Conservation (phyloP, 2,797 vertebrate genomes). For the Dromococcyx pavoninus region DNA sequence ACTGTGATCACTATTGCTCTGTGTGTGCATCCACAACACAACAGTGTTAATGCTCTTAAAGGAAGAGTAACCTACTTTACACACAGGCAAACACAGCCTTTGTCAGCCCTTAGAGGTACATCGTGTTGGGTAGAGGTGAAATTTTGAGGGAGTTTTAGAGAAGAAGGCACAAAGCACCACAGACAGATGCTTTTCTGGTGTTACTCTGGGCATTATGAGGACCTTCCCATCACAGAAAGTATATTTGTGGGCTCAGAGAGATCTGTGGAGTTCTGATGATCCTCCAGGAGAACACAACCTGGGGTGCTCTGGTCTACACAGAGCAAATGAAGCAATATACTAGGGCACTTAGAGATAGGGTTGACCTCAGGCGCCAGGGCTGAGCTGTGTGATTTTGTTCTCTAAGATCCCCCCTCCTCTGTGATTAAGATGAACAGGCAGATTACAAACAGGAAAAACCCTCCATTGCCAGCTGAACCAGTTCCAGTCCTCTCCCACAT, state of each 20-base stretch:
- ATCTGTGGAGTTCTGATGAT: background rate
- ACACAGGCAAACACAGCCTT: background rate
- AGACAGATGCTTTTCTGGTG: background rate
- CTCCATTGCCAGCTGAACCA: background rate
- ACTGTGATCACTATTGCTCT: background rate
- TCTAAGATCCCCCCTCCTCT: background rate
- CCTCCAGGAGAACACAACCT: background rate
- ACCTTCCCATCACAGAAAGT: background rate
- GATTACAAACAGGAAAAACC: background rate
- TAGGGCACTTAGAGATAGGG: fast-evolving
- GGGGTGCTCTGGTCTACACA: background rate
- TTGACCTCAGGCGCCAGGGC: background rate
- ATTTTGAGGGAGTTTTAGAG: background rate
- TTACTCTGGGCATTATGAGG: background rate
- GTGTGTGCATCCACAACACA: background rate
- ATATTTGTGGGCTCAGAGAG: background rate
- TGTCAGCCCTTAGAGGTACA: background rate
- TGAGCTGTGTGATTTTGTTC: background rate
- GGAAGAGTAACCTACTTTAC: background rate
- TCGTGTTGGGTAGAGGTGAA: background rate
- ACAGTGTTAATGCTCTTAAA: background rate
- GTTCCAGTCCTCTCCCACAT: background rate
- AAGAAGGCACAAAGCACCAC: background rate
- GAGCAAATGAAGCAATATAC: background rate
- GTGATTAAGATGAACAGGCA: background rate